Evolutionary conservation across 2,888 invertebrate genomes (phyloP).

Genomic region (Aplocera efformata): DNA sequence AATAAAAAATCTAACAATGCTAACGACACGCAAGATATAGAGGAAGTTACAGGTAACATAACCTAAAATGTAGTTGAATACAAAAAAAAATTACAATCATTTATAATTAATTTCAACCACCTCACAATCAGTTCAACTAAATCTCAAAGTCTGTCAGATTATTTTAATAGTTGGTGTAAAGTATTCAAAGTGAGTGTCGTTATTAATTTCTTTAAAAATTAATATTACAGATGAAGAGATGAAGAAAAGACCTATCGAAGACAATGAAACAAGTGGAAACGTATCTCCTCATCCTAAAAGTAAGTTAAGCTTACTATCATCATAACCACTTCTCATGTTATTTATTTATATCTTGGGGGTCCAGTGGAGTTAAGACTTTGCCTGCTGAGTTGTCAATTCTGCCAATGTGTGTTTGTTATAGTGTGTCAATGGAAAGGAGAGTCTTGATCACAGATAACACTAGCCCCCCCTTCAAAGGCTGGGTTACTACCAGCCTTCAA

Average conservation of each 20-base stretch:
- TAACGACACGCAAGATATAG: conserved; percentile 29
- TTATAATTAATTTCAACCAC: neutral
- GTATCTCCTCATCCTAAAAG: conserved; percentile 42
- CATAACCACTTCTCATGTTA: too few species aligned
- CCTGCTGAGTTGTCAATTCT: neutral
- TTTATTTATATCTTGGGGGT: too few species aligned
- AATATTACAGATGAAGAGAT: conserved; percentile 25
- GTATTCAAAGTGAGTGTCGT: too few species aligned
- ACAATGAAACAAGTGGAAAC: conserved; percentile 27
- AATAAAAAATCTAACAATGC: conserved; percentile 68
- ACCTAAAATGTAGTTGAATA: conserved; percentile 27
- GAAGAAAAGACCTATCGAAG: conserved; percentile 50
- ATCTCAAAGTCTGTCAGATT: too few species aligned
- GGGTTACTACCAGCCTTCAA: too few species aligned
- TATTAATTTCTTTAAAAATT: too few species aligned
- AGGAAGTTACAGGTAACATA: conserved; percentile 48
- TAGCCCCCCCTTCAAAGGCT: too few species aligned
- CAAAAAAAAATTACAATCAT: neutral
- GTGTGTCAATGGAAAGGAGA: neutral
- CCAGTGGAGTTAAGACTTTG: too few species aligned
- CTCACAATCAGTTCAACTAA: too few species aligned
- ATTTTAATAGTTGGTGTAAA: too few species aligned
- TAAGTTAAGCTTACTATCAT: conserved; percentile 32
- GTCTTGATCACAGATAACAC: too few species aligned
- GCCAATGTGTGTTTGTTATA: neutral